Evolutionary conservation across 2,113 vertebrate genomes (phyloP), one percentile per base, ranked within the genome.

Genomic region (Lepidothrix coronata): DNA sequence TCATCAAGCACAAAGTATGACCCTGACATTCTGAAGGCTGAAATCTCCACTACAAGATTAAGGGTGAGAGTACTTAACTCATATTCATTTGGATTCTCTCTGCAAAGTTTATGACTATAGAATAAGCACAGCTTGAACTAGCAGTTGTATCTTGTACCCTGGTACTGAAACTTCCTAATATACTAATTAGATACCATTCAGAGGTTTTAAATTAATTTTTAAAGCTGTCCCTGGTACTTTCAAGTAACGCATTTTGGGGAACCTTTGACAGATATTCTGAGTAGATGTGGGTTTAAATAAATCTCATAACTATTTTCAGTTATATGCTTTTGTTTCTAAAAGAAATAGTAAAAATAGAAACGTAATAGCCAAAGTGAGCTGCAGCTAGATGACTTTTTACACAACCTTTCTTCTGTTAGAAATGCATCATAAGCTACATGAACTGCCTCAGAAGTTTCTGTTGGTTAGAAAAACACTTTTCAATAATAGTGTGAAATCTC

Each of bases 1-100:
- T 99, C 98, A n/a, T 98, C 98, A 63, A 98, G 98, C 92, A 98
- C 98, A 37, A 99, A 99, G 91, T 99, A 99, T 77, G 98, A 99
- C 84, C 98, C 98, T 67, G 98, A 99, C 93, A 98, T 99, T 95
- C 97, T 99, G 92, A 99, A 99, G 96, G 98, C 98, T 30, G 98
- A 99, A 97, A 98, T 99, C 96, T 98, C 98, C 65, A 98, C 98
- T 66, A 99, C 98, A n/a, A 98, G 98, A 96, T 96, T 98, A 96
- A 97, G 98, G 98, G 98, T 98, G 97, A 98, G 98, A 55, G 21
- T 85, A 55, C 49, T 96, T 91, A 78, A 76, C 19, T 86, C 30
- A 2, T 15, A 37, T 31, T 88, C 9, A 48, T 94, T 94, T 83
- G 35, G 71, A 67, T 91, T 92, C 65, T 81, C 12, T 85, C 31